Conservation (phyloP, 1,140 invertebrate species). For the Euura lappo region DNA sequence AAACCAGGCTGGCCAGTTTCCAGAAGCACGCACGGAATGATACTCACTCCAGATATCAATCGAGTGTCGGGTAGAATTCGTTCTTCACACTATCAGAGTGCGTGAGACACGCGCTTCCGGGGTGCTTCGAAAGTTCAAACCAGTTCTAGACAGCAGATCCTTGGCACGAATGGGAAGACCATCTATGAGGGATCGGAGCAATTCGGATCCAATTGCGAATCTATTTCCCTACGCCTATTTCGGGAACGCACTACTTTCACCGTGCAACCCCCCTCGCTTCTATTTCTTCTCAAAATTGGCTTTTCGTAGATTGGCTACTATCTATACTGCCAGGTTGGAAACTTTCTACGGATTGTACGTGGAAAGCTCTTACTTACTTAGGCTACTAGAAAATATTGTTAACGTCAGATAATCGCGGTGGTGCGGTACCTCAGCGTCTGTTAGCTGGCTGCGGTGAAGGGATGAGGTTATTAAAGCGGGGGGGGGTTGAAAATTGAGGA, state of each 20-base stretch:
- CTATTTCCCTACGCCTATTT: constrained; percentile 40
- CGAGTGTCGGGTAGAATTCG: neutral
- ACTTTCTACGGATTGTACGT: neutral
- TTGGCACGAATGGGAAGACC: neutral
- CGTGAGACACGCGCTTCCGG: constrained; percentile 17
- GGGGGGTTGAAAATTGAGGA: neutral
- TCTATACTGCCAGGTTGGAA: neutral
- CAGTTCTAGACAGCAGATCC: neutral
- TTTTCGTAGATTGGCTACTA: neutral
- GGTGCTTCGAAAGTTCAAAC: constrained; percentile 9
- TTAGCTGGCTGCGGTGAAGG: neutral
- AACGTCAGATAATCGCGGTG: neutral
- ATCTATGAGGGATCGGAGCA: constrained; percentile 21
- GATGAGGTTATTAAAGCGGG: neutral
- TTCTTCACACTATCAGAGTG: neutral
- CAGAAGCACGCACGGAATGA: too few species aligned
- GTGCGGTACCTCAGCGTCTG: neutral
- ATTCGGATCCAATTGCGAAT: constrained; percentile 37
- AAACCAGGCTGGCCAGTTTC: neutral
- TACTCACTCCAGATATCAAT: neutral
- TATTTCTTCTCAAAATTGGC: neutral
- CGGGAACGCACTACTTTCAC: neutral
- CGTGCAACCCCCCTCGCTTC: too few species aligned
- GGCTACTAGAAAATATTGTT: neutral
- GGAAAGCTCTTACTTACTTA: too few species aligned